Conservation (phyloP, 1,140 invertebrate genomes). For the Elymnias hypermnestra region DNA sequence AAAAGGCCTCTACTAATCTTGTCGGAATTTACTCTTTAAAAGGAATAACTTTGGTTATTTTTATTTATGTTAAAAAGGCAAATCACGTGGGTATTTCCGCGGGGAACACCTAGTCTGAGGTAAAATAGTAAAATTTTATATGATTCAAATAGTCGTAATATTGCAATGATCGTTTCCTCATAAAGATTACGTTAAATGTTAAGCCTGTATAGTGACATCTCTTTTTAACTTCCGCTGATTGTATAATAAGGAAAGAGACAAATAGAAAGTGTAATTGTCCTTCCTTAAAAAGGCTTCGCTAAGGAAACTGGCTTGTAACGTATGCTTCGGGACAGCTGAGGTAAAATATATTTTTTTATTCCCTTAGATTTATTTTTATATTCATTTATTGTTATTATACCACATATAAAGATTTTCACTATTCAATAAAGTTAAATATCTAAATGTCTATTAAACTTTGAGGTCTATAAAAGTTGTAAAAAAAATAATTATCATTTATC, state of each 20-base stretch:
- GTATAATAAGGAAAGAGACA: slow-evolving; percentile 39
- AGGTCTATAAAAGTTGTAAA: too few relatives aligned
- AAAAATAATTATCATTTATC: too few relatives aligned
- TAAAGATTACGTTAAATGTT: slow-evolving; percentile 2
- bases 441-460: too few relatives aligned
- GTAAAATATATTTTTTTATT: background rate
- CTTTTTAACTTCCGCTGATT: slow-evolving; percentile 24
- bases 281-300: slow-evolving; percentile 57
- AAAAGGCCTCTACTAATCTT: too few relatives aligned
- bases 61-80: too few relatives aligned
- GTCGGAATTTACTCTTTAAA: too few relatives aligned
- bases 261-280: slow-evolving; percentile 41
- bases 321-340: slow-evolving; percentile 58
- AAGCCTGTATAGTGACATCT: slow-evolving; percentile 24
- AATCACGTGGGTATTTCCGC: too few relatives aligned
- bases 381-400: background rate
- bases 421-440: too few relatives aligned
- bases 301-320: slow-evolving; percentile 54
- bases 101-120: too few relatives aligned
- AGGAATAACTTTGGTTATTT: too few relatives aligned
- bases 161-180: slow-evolving; percentile 5
- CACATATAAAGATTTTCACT: too few relatives aligned
- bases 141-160: slow-evolving; percentile 2
- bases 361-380: background rate
- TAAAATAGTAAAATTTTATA: background rate